Evolutionary conservation across 2,113 vertebrate genomes (phyloP).

Genomic region (Orthonyx spaldingii): DNA sequence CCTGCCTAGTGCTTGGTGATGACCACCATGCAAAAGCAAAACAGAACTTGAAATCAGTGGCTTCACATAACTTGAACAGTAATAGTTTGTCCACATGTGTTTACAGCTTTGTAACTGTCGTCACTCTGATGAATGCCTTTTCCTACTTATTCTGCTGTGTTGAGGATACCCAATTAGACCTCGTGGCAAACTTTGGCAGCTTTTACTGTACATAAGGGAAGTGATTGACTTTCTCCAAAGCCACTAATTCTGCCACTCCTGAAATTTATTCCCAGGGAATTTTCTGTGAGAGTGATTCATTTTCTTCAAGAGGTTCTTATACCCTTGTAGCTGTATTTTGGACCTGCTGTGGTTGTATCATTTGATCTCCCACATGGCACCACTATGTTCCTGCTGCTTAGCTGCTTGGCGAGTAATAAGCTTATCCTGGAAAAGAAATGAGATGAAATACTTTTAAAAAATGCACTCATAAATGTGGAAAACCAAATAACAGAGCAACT

Average conservation of each 20-base stretch:
- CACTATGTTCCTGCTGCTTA: neutral
- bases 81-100: neutral
- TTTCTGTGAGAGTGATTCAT: slow-evolving; percentile 24
- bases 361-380: slow-evolving; percentile 15
- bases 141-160: neutral
- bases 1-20: neutral
- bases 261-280: neutral
- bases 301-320: slow-evolving; percentile 2
- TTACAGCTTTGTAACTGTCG: neutral
- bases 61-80: neutral
- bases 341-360: neutral
- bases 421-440: slow-evolving; percentile 44
- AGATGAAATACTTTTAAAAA: neutral
- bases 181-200: neutral
- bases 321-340: neutral
- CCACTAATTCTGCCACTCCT: neutral
- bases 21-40: neutral
- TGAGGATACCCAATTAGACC: neutral
- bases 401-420: neutral
- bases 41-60: neutral
- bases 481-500: neutral
- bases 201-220: neutral
- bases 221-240: slow-evolving; percentile 35
- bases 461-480: neutral
- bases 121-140: neutral